Conservation (phyloP, 2,113 vertebrate genomes). For the Pimephales promelas region DNA sequence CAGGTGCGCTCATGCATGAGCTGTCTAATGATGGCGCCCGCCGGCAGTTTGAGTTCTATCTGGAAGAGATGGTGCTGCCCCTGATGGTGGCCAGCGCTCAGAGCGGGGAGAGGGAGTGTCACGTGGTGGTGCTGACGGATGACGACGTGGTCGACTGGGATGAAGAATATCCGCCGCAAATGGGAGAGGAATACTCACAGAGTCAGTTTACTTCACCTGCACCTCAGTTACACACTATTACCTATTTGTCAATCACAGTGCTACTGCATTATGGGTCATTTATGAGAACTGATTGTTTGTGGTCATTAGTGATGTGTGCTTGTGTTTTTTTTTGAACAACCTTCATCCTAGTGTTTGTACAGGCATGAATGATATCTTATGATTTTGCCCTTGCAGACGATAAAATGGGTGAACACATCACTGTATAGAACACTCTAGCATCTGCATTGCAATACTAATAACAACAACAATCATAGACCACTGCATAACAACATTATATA, state of each 20-base stretch:
- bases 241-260: background rate
- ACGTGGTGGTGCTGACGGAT: constrained; percentile 92
- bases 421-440: background rate
- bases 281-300: background rate
- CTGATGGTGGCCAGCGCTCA: constrained; percentile 93
- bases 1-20: constrained; percentile 93
- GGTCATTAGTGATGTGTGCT: background rate
- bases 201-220: constrained; percentile 71
- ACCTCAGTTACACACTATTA: background rate
- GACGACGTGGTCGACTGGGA: constrained; percentile 98
- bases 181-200: constrained; percentile 95
- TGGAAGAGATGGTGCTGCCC: constrained; percentile 93
- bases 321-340: background rate
- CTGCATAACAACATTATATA: background rate
- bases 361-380: background rate
- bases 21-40: constrained; percentile 93
- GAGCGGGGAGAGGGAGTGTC: constrained; percentile 92
- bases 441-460: background rate
- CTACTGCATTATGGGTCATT: background rate
- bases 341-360: background rate
- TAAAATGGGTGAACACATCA: background rate
- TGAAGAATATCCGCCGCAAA: constrained; percentile 91
- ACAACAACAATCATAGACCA: too few species aligned
- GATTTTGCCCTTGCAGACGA: background rate
- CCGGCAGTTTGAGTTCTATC: constrained; percentile 90